phyloP scores from a whole-genome alignment of 2,113 vertebrate genomes.

The Pipra filicauda region DNA sequence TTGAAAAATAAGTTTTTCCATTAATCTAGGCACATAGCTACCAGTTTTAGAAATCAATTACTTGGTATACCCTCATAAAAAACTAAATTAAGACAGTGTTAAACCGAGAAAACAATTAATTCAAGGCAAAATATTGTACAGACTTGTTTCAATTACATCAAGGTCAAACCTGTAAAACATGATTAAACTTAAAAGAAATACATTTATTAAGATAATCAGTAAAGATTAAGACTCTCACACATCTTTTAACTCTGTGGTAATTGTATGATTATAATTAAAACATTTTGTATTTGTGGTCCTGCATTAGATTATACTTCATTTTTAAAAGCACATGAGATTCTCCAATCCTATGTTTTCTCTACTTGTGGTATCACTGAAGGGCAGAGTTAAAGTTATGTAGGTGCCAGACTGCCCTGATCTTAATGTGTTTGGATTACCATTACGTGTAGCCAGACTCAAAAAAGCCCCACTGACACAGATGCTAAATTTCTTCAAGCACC shows the following conservation, averaged over 20 bases:
- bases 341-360: not conserved
- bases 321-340: not conserved
- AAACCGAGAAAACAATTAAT: constrained; percentile 7
- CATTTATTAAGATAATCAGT: not conserved
- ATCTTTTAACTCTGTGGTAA: not conserved
- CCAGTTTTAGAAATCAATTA: constrained; percentile 16
- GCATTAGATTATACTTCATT: constrained; percentile 15
- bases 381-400: constrained; percentile 11
- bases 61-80: not conserved
- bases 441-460: constrained; percentile 38
- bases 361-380: not conserved
- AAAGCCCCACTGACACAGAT: not conserved
- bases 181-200: not conserved
- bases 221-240: not conserved
- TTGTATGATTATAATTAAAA: not conserved
- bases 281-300: not conserved
- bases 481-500: constrained; percentile 7
- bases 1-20: not conserved
- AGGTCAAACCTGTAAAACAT: not conserved
- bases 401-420: constrained; percentile 15
- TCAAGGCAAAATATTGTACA: not conserved
- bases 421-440: constrained; percentile 27
- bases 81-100: not conserved
- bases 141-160: constrained; percentile 11
- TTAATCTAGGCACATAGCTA: not conserved